Evolutionary conservation across 2,797 vertebrate genomes (phyloP), one percentile per base, ranked within the genome.

Genomic region (Florisuga fusca): DNA sequence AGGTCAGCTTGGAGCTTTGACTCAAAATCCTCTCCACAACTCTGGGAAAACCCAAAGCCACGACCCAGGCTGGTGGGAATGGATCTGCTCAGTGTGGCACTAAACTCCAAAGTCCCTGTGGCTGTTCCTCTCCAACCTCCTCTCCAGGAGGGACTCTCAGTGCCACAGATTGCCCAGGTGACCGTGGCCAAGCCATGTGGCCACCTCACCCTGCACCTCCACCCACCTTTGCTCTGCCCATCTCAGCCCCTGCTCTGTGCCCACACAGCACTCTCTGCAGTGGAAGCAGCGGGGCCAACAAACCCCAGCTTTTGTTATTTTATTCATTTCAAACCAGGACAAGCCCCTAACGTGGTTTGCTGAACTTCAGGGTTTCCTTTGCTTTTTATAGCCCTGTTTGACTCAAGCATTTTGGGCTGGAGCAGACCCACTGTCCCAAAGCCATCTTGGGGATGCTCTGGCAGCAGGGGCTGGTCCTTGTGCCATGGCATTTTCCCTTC

Each of bases 11-110:
- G 2, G 36, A 2, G 4, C 15, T 90, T 45, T 27, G 54, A 19
- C 78, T 43, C 67, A 4, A 9, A 33, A 5, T 67, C 27, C 43
- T 13, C 23, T 45, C 33, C 41, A 4, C 0, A 1, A 17, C 27
- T 45, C 41, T 10, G 6, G 6, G 46, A 63, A 61, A 93, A 58
- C n/a, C 48, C 67, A 34, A 58, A 90, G 50, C n/a, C 41, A 20
- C 0, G 0, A 17, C 18, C 18, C 0, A 0, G 41, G n/a, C 51
- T 45, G 45, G 41, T 25, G 55, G 34, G 61, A 72, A 23, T 11
- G 58, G 31, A n/a, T 9, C 34, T 61, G 0, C 58, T 55, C 1
- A 2, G 61, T 8, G 0, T 7, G 12, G 25, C 38, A 41, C 38
- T 41, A 3, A 46, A 51, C 62, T 59, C 78, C 53, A 3, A 6